These are phyloP conservation scores for Physeter macrocephalus DNA, from an alignment of 2,113 vertebrate species.

Conservation along the genomic window DNA sequence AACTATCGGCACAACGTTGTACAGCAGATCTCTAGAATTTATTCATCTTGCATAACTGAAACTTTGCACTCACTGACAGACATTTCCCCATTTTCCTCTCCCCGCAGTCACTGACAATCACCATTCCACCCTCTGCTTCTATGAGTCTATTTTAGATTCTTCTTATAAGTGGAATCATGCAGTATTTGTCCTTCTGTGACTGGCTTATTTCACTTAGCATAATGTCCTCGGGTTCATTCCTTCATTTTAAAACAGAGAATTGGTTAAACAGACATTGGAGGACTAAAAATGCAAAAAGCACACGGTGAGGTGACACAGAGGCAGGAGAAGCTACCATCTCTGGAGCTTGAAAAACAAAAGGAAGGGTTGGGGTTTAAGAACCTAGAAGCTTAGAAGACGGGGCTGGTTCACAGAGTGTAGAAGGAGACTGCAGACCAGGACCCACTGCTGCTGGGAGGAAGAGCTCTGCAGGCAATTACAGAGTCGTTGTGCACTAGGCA, in stretches of 20 bases:
- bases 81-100: background rate
- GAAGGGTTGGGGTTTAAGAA: background rate
- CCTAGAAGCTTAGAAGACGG: background rate
- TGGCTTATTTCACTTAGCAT: background rate
- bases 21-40: background rate
- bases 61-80: background rate
- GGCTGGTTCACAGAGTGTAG: background rate
- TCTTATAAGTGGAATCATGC: background rate
- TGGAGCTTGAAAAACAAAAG: background rate
- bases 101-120: rapidly evolving
- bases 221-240: background rate
- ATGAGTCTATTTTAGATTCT: background rate
- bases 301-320: background rate
- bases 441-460: rapidly evolving
- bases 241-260: background rate
- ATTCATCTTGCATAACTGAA: background rate
- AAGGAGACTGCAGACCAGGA: background rate
- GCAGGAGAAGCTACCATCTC: background rate
- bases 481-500: rapidly evolving
- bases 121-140: background rate
- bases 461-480: background rate
- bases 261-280: background rate
- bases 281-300: background rate
- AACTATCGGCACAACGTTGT: background rate
- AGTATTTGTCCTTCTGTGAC: background rate